Evolutionary conservation across 2,113 vertebrate species (phyloP), one percentile per base, ranked within the genome.

Genomic region (Elaphurus davidianus): DNA sequence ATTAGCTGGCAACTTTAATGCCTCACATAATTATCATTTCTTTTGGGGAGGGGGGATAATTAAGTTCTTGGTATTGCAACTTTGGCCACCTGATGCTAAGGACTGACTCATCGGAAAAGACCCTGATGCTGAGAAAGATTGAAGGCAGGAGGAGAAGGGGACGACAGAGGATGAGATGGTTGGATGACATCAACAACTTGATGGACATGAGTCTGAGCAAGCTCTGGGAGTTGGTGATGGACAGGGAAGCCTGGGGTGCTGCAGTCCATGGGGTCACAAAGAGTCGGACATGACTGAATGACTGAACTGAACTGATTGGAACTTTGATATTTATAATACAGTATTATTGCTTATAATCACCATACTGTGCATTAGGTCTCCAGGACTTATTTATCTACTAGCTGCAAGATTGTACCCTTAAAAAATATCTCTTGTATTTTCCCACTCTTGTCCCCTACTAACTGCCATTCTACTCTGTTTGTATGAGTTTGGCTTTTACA

Each of bases 271-370:
- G 12, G 67, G 5, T 74, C 1, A 0, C 19, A 74, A 23, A 74
- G 5, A 40, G n/a, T 74, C 0, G 1, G 19, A 74, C 67, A 74
- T 0, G 2, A 40, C 0, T 74, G n/a, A 74, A 40, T 23, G n/a
- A 40, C n/a, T 23, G 67, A 40, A 74, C 67, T 74, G 67, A 74
- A 40, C 19, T 74, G n/a, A 74, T 74, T 40, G 67, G 10, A 74
- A 74, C 0, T 3, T 40, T 0, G 5, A 40, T 74, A 74, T 40
- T 74, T 74, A 6, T 74, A 40, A 23, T 40, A 40, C 0, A 0
- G 10, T 40, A 40, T 74, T 74, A 16, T 79, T 79, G 27, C 47
- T 45, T 30, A 79, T 79, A 47, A 79, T 79, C 76, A 79, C 27
- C 7, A 30, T 79, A 47, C 27, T 79, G 27, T 47, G 43, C 25